Conservation (phyloP, 2,888 invertebrate species). For the Aproaerema taeniolella region DNA sequence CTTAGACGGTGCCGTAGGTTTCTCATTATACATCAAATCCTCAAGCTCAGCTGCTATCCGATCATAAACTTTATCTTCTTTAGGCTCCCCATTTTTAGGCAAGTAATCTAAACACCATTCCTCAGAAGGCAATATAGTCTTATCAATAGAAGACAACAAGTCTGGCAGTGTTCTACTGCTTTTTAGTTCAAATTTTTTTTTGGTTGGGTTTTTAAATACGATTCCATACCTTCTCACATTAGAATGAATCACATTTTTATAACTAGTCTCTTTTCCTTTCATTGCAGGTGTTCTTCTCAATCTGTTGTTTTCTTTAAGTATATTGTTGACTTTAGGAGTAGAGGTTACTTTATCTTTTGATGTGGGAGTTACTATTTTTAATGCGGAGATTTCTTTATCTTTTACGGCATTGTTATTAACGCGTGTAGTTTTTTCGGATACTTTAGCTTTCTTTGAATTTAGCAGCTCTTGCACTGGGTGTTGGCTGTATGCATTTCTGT, state of each 20-base stretch:
- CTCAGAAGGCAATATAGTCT: constrained; percentile 53
- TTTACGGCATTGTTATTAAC: constrained; percentile 2
- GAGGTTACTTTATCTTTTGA: constrained; percentile 1
- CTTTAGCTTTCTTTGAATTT: constrained; percentile 34
- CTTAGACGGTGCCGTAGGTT: constrained; percentile 31
- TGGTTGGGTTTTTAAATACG: constrained; percentile 48
- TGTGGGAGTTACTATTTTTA: too few relatives aligned
- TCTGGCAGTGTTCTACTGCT: constrained; percentile 45
- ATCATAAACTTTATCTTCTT: constrained; percentile 70
- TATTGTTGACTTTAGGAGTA: constrained; percentile 29
- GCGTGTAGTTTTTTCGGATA: constrained; percentile 24
- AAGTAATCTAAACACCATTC: constrained; percentile 69
- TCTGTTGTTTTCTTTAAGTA: constrained; percentile 61
- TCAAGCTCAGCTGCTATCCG: constrained; percentile 70
- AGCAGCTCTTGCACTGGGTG: constrained; percentile 44
- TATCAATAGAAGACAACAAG: constrained; percentile 48
- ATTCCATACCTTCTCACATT: constrained; percentile 55
- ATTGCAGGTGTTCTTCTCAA: constrained; percentile 37
- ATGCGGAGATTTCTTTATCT: constrained; percentile 4
- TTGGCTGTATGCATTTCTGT: constrained; percentile 47
- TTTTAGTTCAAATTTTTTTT: constrained; percentile 36
- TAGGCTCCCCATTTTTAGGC: constrained; percentile 57
- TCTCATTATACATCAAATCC: constrained; percentile 67
- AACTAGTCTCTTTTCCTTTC: constrained; percentile 33
- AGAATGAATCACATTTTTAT: constrained; percentile 25